Evolutionary conservation across 2,797 vertebrate species (phyloP), one percentile per base, ranked within the genome.

Genomic region (Brachyrhaphis roseni): DNA sequence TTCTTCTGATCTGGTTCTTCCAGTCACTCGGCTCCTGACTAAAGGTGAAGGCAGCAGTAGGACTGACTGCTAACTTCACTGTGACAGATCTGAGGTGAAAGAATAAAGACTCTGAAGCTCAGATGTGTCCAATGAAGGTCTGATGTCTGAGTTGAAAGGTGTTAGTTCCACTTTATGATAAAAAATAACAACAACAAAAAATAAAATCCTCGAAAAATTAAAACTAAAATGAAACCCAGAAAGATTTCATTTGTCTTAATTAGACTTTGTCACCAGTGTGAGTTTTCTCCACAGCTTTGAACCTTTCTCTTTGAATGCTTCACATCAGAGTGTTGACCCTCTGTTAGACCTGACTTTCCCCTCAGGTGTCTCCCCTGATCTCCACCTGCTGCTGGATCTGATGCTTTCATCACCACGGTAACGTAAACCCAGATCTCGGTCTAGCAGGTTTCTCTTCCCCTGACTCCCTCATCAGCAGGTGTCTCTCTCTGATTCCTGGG

Each of bases 311-410:
- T 45, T 71, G 43, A 41, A 71, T 45, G 41, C 8, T 45, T 45
- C 41, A 71, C 68, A 28, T 71, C 68, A 71, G 11, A 71, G 41
- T 0, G 11, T 6, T 26, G 36, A 43, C 39, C 66, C 39, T 70
- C 39, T n/a, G 41, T 71, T 71, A 71, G 41, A 71, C 68, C 68
- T 45, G 41, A 45, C 41, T 71, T 71, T 71, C 8, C 68, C 68
- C 23, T 53, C 47, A 53, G 72, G 31, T 36, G 5, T 49, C 49
- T 7, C 47, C 20, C 39, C 31, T 74, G 49, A 74, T 74, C 34
- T 71, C 68, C 26, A 71, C 68, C 68, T 45, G 68, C 68, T 71
- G 28, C 28, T 71, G 41, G 41, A 71, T 16, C 68, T 71, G 41
- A 71, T 71, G 23, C 26, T 71, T 45, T 71, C 68, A 45, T 45